A percentile compares a stretch with the other conserved stretches of the same genome.
Evolutionary conservation across 2,888 invertebrate species (phyloP).

Genomic region (Acronicta aceris): DNA sequence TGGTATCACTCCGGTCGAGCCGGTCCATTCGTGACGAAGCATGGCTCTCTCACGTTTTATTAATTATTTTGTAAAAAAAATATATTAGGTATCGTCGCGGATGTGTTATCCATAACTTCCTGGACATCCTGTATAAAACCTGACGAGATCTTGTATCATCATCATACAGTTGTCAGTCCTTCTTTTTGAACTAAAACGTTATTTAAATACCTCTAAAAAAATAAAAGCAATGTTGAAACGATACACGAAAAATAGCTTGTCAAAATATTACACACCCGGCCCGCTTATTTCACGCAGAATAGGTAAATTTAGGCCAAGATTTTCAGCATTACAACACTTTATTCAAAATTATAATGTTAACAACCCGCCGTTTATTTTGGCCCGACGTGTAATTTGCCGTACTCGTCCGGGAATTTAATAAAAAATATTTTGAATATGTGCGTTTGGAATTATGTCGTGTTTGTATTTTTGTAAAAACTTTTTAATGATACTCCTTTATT

Average conservation of each 20-base stretch:
- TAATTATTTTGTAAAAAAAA: no score
- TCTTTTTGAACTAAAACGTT: no score
- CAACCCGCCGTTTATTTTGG: conserved; percentile 41
- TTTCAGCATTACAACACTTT: conserved; percentile 42
- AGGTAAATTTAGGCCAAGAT: conserved; percentile 29
- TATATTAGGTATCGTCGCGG: no score
- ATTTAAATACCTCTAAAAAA: no score
- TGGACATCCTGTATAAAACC: no score
- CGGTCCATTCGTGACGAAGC: no score
- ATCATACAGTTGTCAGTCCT: no score
- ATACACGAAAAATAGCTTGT: conserved; percentile 6
- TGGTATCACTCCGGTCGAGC: no score
- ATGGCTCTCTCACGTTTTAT: no score
- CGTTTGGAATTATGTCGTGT: conserved; percentile 1
- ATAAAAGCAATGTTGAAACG: background rate
- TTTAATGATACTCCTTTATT: no score
- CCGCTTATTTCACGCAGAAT: conserved; percentile 21
- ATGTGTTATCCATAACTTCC: no score
- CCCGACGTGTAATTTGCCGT: conserved; percentile 41
- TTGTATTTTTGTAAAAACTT: background rate
- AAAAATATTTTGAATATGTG: conserved; percentile 14
- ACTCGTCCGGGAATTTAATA: conserved; percentile 31
- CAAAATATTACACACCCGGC: conserved; percentile 16
- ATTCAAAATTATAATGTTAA: conserved; percentile 48
- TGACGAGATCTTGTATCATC: no score